Percentiles rank a stretch among this genome's conserved stretches.
Conservation (phyloP, 2,797 vertebrate genomes). For the Lagodon rhomboides region DNA sequence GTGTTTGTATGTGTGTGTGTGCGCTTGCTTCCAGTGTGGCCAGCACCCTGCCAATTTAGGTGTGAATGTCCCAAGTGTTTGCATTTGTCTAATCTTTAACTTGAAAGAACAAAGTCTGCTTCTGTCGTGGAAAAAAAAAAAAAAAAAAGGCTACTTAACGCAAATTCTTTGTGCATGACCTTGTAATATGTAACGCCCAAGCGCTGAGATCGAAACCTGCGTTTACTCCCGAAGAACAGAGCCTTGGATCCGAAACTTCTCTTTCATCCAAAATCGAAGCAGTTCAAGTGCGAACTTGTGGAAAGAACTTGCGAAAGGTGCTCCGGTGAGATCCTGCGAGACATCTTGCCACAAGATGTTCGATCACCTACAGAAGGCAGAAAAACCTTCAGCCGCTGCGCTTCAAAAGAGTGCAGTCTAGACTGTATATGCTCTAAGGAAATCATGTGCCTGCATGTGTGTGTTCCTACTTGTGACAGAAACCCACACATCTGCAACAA, state of each 20-base stretch:
- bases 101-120: constrained; percentile 76
- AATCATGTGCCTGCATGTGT: constrained; percentile 22
- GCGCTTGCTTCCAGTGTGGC: neutral
- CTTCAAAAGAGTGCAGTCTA: constrained; percentile 45
- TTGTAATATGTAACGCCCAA: constrained; percentile 21
- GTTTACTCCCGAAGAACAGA: neutral
- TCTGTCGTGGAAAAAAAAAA: constrained; percentile 48
- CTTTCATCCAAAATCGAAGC: neutral
- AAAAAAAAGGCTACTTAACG: constrained; percentile 23
- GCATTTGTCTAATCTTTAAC: constrained; percentile 81
- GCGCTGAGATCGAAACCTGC: constrained; percentile 1
- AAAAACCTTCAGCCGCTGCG: constrained; percentile 37
- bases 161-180: constrained; percentile 62
- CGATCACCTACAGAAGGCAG: constrained; percentile 17
- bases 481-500: constrained; percentile 54
- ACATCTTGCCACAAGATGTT: constrained; percentile 53
- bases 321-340: neutral
- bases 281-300: neutral
- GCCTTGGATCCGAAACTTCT: constrained; percentile 6
- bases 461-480: constrained; percentile 32
- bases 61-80: constrained; percentile 68
- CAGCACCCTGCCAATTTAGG: constrained; percentile 42
- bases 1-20: neutral
- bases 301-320: neutral
- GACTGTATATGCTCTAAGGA: neutral